Base-by-base conservation (phyloP, 2,113 vertebrate genomes). In the Arenaria interpres region DNA sequence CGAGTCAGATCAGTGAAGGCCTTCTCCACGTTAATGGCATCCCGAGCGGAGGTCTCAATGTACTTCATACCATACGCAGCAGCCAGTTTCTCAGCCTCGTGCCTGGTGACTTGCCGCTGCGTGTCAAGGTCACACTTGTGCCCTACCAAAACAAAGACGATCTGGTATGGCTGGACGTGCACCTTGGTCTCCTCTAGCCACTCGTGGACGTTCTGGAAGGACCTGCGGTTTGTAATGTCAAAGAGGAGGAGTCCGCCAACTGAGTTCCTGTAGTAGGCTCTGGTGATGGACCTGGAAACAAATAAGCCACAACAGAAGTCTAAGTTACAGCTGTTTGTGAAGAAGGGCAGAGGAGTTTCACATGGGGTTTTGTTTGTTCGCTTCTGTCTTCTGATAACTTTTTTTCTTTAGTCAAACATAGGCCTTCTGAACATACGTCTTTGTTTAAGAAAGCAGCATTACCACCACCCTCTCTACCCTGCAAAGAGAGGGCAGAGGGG, bases 51-150 rank as follows among this genome's bases (percentile, higher is more conserved):
- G 43, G 99, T 99, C 96, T 99, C 99, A 91, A 99, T 99, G 91
- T 99, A 99, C 96, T 98, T 98, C 99, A 99, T 99, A 92, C 99
- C 98, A 6, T 98, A 99, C 0, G 99, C 98, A 15, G 98, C 98
- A 2, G 99, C 99, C 97, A 99, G 98, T 95, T 99, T 99, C 98
- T 99, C 99, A 0, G 99, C 99, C 97, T 99, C 99, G 56, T 99
- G 99, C 96, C 98, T 98, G 94, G 97, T 99, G 97, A 99, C 99
- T 97, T 99, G 99, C 30, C 99, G 98, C 95, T 99, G 99, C 0
- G 98, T 98, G 97, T 99, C 99, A 56, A 99, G 98, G 98, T 99
- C 99, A 64, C 99, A 99, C 96, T 99, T 99, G 98, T 99, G 99
- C 22, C 99, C 99, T 17, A 99, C 99, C 96, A 99, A 96, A 83